These are phyloP conservation scores for Physocephala rufipes DNA, from an alignment of 2,888 invertebrate genomes.

Conservation along the genomic window DNA sequence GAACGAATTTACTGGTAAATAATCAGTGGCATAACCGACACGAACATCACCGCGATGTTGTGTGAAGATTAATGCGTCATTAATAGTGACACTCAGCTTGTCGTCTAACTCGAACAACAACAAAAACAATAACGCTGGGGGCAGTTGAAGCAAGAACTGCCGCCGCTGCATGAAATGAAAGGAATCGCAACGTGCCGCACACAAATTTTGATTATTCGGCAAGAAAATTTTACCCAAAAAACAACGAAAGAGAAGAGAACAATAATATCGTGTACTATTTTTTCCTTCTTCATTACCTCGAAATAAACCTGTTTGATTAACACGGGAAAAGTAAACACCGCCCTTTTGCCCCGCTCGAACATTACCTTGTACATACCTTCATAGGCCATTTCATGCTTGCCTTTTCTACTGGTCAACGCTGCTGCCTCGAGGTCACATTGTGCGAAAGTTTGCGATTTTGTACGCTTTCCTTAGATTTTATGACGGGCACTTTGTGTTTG, in stretches of 20 bases:
- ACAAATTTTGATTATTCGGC: not conserved
- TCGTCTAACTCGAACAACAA: not conserved
- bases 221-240: too few relatives aligned
- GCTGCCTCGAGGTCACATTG: constrained; percentile 40
- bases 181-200: constrained; percentile 36
- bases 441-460: constrained; percentile 41
- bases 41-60: constrained; percentile 39
- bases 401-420: not conserved
- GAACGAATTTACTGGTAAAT: too few relatives aligned
- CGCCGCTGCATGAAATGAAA: too few relatives aligned
- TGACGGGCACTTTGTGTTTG: not conserved
- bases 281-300: not conserved
- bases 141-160: too few relatives aligned
- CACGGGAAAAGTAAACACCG: constrained; percentile 32
- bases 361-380: not conserved
- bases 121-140: not conserved
- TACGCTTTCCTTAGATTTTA: constrained; percentile 16
- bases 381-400: not conserved
- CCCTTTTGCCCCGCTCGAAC: constrained; percentile 14
- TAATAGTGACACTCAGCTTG: constrained; percentile 47
- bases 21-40: not conserved
- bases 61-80: constrained; percentile 51
- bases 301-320: constrained; percentile 24
- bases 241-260: not conserved
- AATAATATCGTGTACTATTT: not conserved